phyloP scores from a whole-genome alignment of 1,140 invertebrate species.

The Gryllus bimaculatus region DNA sequence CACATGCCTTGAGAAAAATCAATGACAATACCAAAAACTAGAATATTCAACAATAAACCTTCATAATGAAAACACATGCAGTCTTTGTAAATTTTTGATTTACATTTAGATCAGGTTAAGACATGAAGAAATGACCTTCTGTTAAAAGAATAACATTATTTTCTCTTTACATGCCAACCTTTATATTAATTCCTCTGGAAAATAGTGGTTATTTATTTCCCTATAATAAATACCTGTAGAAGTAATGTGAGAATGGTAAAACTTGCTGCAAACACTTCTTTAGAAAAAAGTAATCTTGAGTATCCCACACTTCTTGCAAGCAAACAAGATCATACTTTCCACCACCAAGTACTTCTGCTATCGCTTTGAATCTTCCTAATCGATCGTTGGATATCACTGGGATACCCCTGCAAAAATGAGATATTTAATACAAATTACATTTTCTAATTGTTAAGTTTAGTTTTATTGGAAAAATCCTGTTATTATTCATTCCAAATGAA shows the following conservation, averaged over 20 bases:
- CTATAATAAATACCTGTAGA: constrained; percentile 61
- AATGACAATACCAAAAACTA: no score
- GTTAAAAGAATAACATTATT: not conserved
- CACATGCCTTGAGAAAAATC: not conserved
- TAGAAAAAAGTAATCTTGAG: constrained; percentile 64
- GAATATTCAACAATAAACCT: not conserved
- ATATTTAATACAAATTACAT: not conserved
- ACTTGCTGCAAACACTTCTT: constrained; percentile 45
- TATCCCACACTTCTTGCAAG: constrained; percentile 85
- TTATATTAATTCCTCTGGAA: not conserved
- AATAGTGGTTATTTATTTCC: not conserved
- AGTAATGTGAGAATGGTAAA: constrained; percentile 85
- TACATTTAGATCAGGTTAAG: not conserved
- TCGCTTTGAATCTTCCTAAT: constrained; percentile 63
- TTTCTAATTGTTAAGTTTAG: not conserved
- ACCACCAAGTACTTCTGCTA: constrained; percentile 58
- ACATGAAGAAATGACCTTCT: not conserved
- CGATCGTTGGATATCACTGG: constrained; percentile 69
- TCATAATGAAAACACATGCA: not conserved
- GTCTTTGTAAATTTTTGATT: not conserved
- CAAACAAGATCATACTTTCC: constrained; percentile 79
- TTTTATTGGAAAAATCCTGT: constrained; percentile 17
- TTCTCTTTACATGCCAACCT: not conserved
- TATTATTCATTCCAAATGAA: no score
- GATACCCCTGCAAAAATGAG: constrained; percentile 60